Evolutionary conservation across 2,888 invertebrate genomes (phyloP).

Genomic region (Pristionchus exspectatus): DNA sequence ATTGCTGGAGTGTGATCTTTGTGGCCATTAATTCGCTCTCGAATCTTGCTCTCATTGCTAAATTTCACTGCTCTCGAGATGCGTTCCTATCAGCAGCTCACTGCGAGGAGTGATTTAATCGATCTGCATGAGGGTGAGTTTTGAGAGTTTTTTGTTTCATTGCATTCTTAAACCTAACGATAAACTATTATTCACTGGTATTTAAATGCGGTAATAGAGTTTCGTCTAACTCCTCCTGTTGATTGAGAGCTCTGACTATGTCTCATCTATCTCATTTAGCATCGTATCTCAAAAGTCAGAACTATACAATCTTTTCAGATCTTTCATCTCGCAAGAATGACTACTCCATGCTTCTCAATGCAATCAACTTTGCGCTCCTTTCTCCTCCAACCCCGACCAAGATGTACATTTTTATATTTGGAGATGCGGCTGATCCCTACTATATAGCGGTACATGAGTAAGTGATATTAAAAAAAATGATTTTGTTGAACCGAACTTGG

Average conservation of each 20-base stretch:
- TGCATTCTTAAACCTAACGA: too few relatives aligned
- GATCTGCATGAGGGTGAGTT: neutral
- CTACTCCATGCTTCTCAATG: neutral
- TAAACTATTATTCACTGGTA: too few relatives aligned
- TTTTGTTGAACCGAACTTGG: too few relatives aligned
- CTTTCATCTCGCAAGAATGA: neutral
- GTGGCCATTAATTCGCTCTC: neutral
- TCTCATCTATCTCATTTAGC: too few relatives aligned
- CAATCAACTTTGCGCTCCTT: neutral
- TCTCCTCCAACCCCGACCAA: neutral
- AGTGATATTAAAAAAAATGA: neutral
- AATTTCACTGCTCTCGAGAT: neutral
- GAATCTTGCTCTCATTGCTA: neutral
- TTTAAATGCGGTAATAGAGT: too few relatives aligned
- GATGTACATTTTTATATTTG: neutral
- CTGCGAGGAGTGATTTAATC: neutral
- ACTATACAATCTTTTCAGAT: too few relatives aligned
- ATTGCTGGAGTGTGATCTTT: neutral
- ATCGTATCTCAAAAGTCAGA: too few relatives aligned
- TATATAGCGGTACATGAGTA: conserved; percentile 6
- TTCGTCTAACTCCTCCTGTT: too few relatives aligned
- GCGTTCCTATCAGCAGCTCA: neutral
- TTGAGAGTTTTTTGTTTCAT: neutral
- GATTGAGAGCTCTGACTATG: too few relatives aligned
- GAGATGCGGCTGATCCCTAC: neutral